Conservation (phyloP, 2,888 invertebrate species). For the Linyphia triangularis region DNA sequence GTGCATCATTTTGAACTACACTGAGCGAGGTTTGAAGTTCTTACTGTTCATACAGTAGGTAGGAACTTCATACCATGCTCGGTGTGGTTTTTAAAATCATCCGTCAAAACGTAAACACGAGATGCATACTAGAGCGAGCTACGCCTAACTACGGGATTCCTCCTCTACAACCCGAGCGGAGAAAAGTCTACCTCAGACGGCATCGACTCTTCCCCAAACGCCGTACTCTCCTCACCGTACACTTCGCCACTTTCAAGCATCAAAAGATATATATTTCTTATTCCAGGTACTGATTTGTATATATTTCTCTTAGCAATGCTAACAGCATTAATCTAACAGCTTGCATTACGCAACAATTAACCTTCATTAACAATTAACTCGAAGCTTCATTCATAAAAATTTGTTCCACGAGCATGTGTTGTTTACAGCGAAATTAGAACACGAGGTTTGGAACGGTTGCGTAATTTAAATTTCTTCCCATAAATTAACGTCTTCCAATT, state of each 20-base stretch:
- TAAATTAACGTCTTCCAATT: conserved; percentile 72
- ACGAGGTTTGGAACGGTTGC: conserved; percentile 7
- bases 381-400: background rate
- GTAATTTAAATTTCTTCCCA: conserved; percentile 49
- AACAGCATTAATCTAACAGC: background rate
- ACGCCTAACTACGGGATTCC: conserved; percentile 28
- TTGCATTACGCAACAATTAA: conserved; percentile 48
- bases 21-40: conserved; percentile 75
- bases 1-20: conserved; percentile 42
- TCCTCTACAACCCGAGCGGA: conserved; percentile 12
- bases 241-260: background rate
- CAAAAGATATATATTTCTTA: background rate
- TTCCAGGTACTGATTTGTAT: conserved; percentile 36
- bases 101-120: background rate
- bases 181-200: conserved; percentile 35
- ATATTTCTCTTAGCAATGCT: conserved; percentile 10
- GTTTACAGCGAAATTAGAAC: background rate
- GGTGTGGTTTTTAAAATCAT: conserved; percentile 48
- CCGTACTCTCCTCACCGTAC: background rate
- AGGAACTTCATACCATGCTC: conserved; percentile 76
- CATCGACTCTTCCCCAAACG: background rate
- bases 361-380: background rate
- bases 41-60: conserved; percentile 75
- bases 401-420: background rate
- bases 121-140: background rate